Evolutionary conservation across 1,140 invertebrate species (phyloP).

Genomic region (Dolichoris vasculosae): DNA sequence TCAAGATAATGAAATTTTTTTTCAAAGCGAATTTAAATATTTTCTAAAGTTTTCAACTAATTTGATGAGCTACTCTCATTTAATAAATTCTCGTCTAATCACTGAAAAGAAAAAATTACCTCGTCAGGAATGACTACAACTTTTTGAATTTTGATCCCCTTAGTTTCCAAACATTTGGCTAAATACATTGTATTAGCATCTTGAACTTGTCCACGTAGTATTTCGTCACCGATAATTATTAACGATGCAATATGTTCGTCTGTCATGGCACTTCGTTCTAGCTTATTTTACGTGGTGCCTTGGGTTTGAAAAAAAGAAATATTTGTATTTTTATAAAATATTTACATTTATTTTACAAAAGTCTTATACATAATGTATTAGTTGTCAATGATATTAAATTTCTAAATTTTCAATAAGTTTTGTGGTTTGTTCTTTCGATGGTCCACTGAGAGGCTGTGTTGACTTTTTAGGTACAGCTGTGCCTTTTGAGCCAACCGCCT

Average conservation of each 20-base stretch:
- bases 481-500: slow-evolving; percentile 19
- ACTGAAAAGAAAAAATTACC: slow-evolving; percentile 52
- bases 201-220: slow-evolving; percentile 82
- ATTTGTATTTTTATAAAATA: slow-evolving; percentile 26
- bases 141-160: slow-evolving; percentile 78
- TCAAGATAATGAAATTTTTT: no score
- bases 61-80: background rate
- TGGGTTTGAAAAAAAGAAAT: slow-evolving; percentile 15
- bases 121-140: slow-evolving; percentile 80
- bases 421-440: slow-evolving; percentile 47
- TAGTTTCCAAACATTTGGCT: slow-evolving; percentile 75
- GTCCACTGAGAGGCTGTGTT: slow-evolving; percentile 15
- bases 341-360: slow-evolving; percentile 52
- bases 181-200: slow-evolving; percentile 83
- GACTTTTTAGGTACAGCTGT: slow-evolving; percentile 9
- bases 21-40: no score
- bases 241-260: slow-evolving; percentile 69
- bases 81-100: background rate
- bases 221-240: slow-evolving; percentile 84
- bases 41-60: background rate
- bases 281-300: slow-evolving; percentile 17
- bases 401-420: slow-evolving; percentile 54
- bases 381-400: slow-evolving; percentile 33
- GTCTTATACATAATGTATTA: slow-evolving; percentile 38
- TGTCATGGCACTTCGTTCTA: slow-evolving; percentile 52